Evolutionary conservation across 2,113 vertebrate genomes (phyloP).

Genomic region (Microcebus murinus): DNA sequence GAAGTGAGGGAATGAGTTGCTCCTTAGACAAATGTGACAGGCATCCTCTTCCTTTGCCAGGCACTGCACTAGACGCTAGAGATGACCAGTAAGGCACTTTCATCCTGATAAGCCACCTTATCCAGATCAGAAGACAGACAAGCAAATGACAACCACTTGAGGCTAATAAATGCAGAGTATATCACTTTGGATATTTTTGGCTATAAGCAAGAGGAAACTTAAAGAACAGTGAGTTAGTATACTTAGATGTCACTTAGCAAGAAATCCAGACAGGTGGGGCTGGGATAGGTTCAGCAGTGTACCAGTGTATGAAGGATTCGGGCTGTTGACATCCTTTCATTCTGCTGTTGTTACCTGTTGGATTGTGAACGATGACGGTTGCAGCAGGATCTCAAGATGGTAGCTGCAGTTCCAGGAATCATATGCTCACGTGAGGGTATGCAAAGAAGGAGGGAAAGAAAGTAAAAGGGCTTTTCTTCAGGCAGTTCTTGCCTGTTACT

Average conservation of each 20-base stretch:
- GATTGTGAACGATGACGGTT: neutral
- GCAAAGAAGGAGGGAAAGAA: neutral
- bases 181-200: neutral
- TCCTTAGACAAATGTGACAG: neutral
- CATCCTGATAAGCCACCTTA: neutral
- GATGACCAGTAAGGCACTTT: neutral
- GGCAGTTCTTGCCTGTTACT: neutral
- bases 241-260: conserved; percentile 41
- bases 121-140: neutral
- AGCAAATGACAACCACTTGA: conserved; percentile 8
- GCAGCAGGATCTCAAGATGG: neutral
- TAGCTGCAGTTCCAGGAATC: too few relatives aligned
- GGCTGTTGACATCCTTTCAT: neutral
- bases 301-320: neutral
- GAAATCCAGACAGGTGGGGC: neutral
- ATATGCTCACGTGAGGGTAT: rapidly evolving
- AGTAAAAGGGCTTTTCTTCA: neutral
- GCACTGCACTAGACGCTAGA: too few relatives aligned
- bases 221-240: neutral
- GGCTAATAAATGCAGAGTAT: neutral
- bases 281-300: neutral
- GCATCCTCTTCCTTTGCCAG: neutral
- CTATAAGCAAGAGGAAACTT: conserved; percentile 1
- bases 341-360: neutral
- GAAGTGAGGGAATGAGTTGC: neutral